Evolutionary conservation across 2,113 vertebrate species (phyloP).

Genomic region (Gobius niger): DNA sequence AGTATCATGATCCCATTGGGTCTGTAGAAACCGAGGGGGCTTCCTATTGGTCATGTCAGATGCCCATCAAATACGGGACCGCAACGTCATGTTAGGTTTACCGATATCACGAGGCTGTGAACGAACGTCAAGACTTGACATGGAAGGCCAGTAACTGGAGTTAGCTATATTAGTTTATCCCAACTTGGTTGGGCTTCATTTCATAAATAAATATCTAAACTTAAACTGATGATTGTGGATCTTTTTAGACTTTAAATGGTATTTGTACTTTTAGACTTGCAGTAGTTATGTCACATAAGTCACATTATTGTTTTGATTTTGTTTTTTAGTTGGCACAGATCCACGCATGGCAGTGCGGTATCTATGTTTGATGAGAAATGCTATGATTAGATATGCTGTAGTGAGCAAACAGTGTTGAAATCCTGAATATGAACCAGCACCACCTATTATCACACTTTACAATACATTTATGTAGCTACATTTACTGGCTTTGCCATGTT

Average conservation of each 20-base stretch:
- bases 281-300: no score
- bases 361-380: no score
- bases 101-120: constrained; percentile 78
- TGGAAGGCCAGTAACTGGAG: constrained; percentile 68
- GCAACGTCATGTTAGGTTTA: constrained; percentile 83
- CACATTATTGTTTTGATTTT: no score
- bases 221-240: neutral
- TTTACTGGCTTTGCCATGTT: no score
- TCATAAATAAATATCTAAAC: neutral
- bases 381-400: no score
- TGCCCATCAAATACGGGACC: constrained; percentile 60
- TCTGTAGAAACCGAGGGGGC: neutral
- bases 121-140: constrained; percentile 75
- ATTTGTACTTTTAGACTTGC: neutral
- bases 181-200: constrained; percentile 21
- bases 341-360: no score
- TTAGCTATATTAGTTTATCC: constrained; percentile 60
- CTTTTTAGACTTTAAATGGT: neutral
- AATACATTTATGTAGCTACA: no score
- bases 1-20: constrained; percentile 63
- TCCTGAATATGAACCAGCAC: no score
- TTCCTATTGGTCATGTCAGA: constrained; percentile 52
- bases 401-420: no score
- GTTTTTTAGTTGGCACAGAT: no score
- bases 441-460: no score